These are phyloP conservation scores for Petrocephalus microphthalmus DNA, from an alignment of 2,113 vertebrate genomes.

Conservation along the genomic window DNA sequence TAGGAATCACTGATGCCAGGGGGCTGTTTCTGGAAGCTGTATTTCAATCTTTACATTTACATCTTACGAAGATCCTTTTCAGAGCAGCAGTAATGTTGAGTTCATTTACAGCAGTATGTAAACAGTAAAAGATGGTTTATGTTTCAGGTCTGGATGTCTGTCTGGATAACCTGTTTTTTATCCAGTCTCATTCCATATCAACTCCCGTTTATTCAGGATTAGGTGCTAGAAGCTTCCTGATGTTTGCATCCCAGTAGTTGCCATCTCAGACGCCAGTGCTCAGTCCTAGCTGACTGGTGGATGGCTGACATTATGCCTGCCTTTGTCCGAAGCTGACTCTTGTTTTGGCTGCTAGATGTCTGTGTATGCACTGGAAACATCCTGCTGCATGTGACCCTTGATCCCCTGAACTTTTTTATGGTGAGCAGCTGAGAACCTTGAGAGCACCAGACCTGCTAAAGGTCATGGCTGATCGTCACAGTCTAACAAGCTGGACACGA, in stretches of 20 bases:
- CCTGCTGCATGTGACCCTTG: too few species aligned
- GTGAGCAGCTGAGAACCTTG: too few species aligned
- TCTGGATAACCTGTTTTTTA: not conserved
- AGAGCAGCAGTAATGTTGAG: not conserved
- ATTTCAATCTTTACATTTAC: not conserved
- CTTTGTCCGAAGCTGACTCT: too few species aligned
- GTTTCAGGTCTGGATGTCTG: not conserved
- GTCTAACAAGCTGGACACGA: too few species aligned
- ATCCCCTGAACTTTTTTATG: too few species aligned
- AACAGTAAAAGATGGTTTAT: not conserved
- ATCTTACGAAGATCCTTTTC: not conserved
- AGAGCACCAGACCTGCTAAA: too few species aligned
- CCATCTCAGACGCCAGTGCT: too few species aligned
- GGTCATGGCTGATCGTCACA: too few species aligned
- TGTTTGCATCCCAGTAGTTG: not conserved
- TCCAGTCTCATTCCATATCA: not conserved
- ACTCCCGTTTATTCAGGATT: not conserved
- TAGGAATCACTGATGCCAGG: not conserved
- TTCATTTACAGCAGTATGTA: not conserved
- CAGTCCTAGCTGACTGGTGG: too few species aligned
- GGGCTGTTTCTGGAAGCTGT: not conserved
- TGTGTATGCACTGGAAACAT: too few species aligned
- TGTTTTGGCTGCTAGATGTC: too few species aligned
- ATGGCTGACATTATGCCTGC: too few species aligned
- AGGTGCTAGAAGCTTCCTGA: not conserved